phyloP scores from a whole-genome alignment of 2,888 invertebrate species.

The Orchestes rusci region DNA sequence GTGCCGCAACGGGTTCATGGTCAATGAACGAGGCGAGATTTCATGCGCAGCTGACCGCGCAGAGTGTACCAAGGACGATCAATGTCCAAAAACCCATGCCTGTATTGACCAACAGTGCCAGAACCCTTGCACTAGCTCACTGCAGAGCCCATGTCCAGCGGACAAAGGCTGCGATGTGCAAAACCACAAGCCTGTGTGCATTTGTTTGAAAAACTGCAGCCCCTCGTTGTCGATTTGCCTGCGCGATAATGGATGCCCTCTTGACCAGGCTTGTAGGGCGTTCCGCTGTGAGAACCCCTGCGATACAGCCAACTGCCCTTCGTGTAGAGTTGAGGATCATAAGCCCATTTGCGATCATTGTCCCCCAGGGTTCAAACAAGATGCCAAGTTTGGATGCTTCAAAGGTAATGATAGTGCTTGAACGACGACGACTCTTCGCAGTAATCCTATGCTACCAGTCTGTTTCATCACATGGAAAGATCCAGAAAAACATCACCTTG shows the following conservation, averaged over 20 bases:
- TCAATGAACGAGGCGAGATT: constrained; percentile 80
- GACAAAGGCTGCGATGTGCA: constrained; percentile 83
- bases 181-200: constrained; percentile 79
- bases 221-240: constrained; percentile 82
- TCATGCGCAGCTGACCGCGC: constrained; percentile 73
- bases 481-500: too few species aligned
- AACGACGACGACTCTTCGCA: not conserved
- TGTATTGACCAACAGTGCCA: constrained; percentile 79
- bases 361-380: constrained; percentile 86
- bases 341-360: constrained; percentile 94
- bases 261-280: constrained; percentile 77
- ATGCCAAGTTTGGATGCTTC: constrained; percentile 88
- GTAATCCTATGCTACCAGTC: too few species aligned
- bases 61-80: constrained; percentile 72
- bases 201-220: constrained; percentile 81
- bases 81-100: constrained; percentile 80
- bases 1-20: constrained; percentile 81
- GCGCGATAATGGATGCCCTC: constrained; percentile 82
- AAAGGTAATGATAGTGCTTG: constrained; percentile 71
- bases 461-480: too few species aligned
- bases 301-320: constrained; percentile 77
- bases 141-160: constrained; percentile 61
- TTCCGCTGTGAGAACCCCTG: constrained; percentile 90
- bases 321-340: constrained; percentile 92
- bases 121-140: constrained; percentile 70